A percentile compares a stretch with the other conserved stretches of the same genome.
Evolutionary conservation across 2,113 vertebrate genomes (phyloP).

Genomic region (Gallinago undulata): DNA sequence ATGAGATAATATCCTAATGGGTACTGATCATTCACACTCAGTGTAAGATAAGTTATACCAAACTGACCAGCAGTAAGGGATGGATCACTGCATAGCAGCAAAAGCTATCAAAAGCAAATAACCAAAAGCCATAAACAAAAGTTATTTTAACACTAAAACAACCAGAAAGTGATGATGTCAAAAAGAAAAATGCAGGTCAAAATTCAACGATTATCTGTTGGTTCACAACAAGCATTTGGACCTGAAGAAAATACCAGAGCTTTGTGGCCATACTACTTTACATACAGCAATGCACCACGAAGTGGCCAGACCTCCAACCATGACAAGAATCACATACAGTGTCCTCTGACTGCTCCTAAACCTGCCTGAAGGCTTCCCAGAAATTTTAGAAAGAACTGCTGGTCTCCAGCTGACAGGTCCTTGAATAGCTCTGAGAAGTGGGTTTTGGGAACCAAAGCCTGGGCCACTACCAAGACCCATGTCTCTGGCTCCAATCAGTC

Average conservation of each 20-base stretch:
- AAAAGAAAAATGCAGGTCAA: not conserved
- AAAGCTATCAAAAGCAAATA: not conserved
- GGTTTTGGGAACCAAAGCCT: not conserved
- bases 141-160: not conserved
- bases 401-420: not conserved
- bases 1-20: not conserved
- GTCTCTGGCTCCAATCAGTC: not conserved
- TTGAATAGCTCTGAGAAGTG: not conserved
- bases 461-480: fast-evolving
- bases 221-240: not conserved
- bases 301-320: not conserved
- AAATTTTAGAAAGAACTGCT: not conserved
- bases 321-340: fast-evolving
- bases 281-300: fast-evolving
- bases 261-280: not conserved
- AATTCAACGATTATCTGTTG: not conserved
- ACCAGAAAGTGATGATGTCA: not conserved
- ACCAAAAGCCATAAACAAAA: not conserved
- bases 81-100: not conserved
- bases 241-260: not conserved
- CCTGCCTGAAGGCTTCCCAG: not conserved
- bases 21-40: not conserved
- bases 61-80: not conserved
- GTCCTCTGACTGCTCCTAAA: not conserved
- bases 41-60: not conserved